A percentile compares a stretch with the other conserved stretches of the same genome.
Evolutionary conservation across 1,140 invertebrate species (phyloP).

Genomic region (Drosophila serrata): DNA sequence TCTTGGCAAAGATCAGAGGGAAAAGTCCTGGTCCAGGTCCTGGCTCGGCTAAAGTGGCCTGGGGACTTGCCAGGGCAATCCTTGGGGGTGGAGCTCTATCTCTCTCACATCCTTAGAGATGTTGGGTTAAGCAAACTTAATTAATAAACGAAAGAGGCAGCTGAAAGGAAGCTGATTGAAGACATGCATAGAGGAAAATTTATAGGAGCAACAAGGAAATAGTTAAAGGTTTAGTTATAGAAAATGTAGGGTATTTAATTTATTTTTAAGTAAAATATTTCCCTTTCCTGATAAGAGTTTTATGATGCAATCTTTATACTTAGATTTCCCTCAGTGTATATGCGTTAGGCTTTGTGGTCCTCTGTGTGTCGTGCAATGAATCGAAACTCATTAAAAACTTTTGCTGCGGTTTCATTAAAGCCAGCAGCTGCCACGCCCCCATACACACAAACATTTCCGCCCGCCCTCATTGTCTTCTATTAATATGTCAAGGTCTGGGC

Average conservation of each 20-base stretch:
- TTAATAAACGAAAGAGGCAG: conserved; percentile 67
- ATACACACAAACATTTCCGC: neutral
- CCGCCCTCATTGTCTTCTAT: conserved; percentile 36
- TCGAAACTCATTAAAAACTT: conserved; percentile 84
- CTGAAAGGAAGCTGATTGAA: conserved; percentile 47
- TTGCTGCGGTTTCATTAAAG: conserved; percentile 70
- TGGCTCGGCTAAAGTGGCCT: conserved; percentile 31
- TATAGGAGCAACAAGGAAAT: no score
- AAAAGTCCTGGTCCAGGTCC: conserved; percentile 16
- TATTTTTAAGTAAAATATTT: neutral
- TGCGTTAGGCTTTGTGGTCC: conserved; percentile 10
- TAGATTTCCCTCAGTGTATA: neutral
- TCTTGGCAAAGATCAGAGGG: conserved; percentile 57
- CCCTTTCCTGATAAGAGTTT: neutral
- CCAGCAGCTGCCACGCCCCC: conserved; percentile 47
- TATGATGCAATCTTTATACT: no score
- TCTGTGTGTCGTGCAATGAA: conserved; percentile 67
- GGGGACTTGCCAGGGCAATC: conserved; percentile 20
- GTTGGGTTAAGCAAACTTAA: conserved; percentile 78
- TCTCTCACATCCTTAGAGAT: neutral
- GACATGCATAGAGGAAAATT: conserved; percentile 10
- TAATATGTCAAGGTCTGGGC: conserved; percentile 45
- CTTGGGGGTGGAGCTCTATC: neutral
- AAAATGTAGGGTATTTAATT: neutral
- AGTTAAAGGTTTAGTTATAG: no score